phyloP scores from a whole-genome alignment of 2,113 vertebrate genomes.

The Lophotis ruficrista region DNA sequence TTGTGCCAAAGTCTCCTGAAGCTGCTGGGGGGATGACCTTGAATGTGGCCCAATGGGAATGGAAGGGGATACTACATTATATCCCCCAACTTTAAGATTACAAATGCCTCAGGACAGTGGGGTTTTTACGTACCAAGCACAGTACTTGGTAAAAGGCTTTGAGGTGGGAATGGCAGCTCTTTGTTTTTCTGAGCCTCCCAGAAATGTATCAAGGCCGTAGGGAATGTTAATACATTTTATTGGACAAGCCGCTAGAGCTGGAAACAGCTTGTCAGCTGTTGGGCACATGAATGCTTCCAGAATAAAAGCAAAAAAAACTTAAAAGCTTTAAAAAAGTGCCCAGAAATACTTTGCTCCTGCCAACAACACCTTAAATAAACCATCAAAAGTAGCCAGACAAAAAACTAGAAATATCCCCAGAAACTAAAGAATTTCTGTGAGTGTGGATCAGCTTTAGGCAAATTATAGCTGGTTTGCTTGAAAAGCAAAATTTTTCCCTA shows the following conservation, averaged over 20 bases:
- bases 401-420: not conserved
- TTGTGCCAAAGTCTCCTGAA: not conserved
- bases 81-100: not conserved
- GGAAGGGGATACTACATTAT: not conserved
- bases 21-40: not conserved
- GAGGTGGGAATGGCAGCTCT: not conserved
- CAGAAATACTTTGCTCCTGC: not conserved
- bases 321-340: slow-evolving; percentile 23
- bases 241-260: not conserved
- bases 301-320: not conserved
- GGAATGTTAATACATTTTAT: slow-evolving; percentile 45
- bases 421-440: not conserved
- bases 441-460: not conserved
- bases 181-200: slow-evolving; percentile 17
- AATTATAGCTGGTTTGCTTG: not conserved
- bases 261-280: slow-evolving; percentile 25
- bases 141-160: not conserved
- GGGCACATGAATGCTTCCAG: not conserved
- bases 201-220: not conserved
- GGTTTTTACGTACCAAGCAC: not conserved
- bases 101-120: not conserved
- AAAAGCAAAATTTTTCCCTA: not conserved
- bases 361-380: slow-evolving; percentile 43
- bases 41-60: not conserved
- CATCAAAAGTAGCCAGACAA: not conserved